phyloP scores from a whole-genome alignment of 2,113 vertebrate species.

The Erinaceus europaeus region DNA sequence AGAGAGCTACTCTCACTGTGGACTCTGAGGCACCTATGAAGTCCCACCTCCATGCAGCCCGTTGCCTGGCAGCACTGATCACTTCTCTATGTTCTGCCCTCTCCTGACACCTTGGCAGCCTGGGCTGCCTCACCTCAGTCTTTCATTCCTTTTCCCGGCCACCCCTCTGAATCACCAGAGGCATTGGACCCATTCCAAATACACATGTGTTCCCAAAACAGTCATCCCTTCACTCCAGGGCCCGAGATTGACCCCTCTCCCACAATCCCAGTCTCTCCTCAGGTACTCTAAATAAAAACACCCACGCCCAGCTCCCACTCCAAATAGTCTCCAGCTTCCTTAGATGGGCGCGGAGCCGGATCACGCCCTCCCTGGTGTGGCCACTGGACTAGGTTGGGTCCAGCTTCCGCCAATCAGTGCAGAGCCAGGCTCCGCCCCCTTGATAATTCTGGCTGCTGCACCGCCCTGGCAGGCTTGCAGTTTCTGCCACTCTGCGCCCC shows the following conservation, averaged over 20 bases:
- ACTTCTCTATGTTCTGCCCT: not conserved
- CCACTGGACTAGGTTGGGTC: conserved; percentile 1
- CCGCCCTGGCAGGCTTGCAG: not conserved
- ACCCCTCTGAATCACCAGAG: not conserved
- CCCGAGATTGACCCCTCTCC: not conserved
- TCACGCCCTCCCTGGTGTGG: not conserved
- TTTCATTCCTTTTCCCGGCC: conserved; percentile 20
- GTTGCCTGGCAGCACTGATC: conserved; percentile 29
- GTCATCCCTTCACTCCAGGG: not conserved
- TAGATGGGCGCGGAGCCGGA: not conserved
- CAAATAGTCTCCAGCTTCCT: not conserved
- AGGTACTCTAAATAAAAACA: not conserved
- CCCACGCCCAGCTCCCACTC: not conserved
- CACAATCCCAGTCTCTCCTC: not conserved
- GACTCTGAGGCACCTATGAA: conserved; percentile 8
- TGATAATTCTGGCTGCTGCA: not conserved
- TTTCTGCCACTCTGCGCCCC: conserved; percentile 8
- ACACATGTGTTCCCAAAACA: not conserved
- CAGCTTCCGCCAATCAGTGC: not conserved
- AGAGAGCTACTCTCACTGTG: not conserved
- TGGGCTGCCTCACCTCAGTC: not conserved
- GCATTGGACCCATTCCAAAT: conserved; percentile 23
- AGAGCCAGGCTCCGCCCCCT: conserved; percentile 11
- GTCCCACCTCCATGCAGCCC: conserved; percentile 5
- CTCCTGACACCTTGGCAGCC: conserved; percentile 28